A percentile compares a stretch with the other conserved stretches of the same genome.
These are phyloP conservation scores for Rhingia campestris DNA, from an alignment of 2,888 invertebrate genomes.

Conservation along the genomic window DNA sequence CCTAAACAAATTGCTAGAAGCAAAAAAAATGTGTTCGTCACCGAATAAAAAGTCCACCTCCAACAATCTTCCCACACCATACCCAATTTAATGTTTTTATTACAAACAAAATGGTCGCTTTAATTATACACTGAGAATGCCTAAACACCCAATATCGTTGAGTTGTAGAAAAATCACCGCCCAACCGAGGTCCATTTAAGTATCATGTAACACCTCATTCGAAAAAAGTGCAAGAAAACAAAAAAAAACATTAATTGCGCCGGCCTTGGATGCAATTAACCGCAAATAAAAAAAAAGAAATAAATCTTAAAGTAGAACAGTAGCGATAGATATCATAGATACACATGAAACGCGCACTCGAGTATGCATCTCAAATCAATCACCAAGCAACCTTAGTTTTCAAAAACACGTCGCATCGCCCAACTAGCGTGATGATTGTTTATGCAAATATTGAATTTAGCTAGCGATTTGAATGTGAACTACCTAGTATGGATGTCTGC, in stretches of 20 bases:
- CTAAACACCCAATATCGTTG: constrained; percentile 56
- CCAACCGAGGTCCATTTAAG: constrained; percentile 44
- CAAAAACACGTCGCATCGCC: neutral
- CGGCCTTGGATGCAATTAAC: constrained; percentile 60
- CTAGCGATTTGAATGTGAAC: constrained; percentile 21
- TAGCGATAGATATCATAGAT: neutral
- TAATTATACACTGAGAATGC: constrained; percentile 32
- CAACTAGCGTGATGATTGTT: constrained; percentile 23
- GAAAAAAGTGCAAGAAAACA: constrained; percentile 3
- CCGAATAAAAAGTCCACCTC: constrained; percentile 9
- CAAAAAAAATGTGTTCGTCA: neutral
- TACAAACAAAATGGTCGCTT: neutral
- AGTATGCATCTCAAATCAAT: constrained; percentile 5
- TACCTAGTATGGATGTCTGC: constrained; percentile 4
- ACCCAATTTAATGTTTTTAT: constrained; percentile 3
- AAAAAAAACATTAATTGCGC: constrained; percentile 51
- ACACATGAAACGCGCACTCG: neutral
- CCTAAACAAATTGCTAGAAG: neutral
- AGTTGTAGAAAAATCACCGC: constrained; percentile 29
- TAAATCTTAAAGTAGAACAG: constrained; percentile 45
- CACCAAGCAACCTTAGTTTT: constrained; percentile 7
- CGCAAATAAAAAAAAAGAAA: constrained; percentile 17
- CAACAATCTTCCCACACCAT: constrained; percentile 18
- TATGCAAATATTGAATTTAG: constrained; percentile 34
- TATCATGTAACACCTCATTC: constrained; percentile 63